Base-by-base conservation (phyloP, 1,140 invertebrate genomes). In the Drosophila mojavensis region DNA sequence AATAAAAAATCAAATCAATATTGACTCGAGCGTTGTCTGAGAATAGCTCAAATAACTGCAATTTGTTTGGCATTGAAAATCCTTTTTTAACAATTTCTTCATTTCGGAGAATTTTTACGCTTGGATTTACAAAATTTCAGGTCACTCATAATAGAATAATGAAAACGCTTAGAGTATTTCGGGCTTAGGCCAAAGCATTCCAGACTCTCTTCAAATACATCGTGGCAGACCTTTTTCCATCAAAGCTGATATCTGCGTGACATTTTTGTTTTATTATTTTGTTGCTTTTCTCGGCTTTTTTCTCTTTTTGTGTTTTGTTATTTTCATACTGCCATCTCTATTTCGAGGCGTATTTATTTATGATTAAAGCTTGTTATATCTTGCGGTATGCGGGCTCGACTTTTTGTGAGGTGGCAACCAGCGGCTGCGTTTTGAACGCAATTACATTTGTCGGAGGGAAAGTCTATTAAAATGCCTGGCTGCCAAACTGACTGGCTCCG, bases 381-480 rank as follows among this genome's bases (percentile, higher is more conserved):
- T 48, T 39, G 47, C 45, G 6, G 33, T 5, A 20, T 50, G 20
- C 2, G 28, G 51, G 28, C 30, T 36, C 53, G 53, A 53, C 53
- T 17, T 13, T 64, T 41, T 33, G 7, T 30, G 33, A 51, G 64
- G 54, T 65, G 55, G 48, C 45, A 62, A 51, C 43, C 20, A 43
- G 26, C 36, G 20, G 17, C 30, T 55, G 59, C 66, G 59, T 51
- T 54, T 60, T 66, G 45, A 56, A 62, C 59, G 78, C 79, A 77
- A 69, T 79, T 79, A 69, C 64, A 61, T 61, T 50, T 76, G n/a
- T 53, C 51, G 28, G 63, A 58, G 50, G 54, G 69, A 77, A 79
- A 76, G 73, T 79, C 67, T 79, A 76, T 79, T 76, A 72, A 72
- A 72, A 76, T 55, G 68, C 67, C 17, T 41, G 15, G 28, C 17